phyloP scores from a whole-genome alignment of 2,113 vertebrate species.

The Limnothrissa miodon region DNA sequence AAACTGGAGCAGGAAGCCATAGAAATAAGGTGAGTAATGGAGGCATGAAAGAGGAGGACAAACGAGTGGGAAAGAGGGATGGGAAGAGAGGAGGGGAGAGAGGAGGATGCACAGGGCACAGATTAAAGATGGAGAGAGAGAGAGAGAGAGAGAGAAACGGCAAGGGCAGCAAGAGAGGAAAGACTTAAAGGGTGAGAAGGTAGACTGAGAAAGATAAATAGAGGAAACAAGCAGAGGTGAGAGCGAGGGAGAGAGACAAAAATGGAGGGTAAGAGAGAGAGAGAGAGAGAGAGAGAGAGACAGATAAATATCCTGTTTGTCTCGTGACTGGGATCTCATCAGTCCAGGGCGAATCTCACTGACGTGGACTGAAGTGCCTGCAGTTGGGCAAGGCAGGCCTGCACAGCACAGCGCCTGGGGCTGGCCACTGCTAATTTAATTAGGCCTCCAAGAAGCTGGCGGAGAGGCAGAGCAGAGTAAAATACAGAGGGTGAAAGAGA shows the following conservation, averaged over 20 bases:
- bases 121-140: not conserved
- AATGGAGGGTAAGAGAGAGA: not conserved
- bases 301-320: slow-evolving; percentile 40
- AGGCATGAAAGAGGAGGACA: not conserved
- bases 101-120: not conserved
- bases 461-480: slow-evolving; percentile 40
- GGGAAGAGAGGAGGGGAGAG: not conserved
- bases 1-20: not conserved
- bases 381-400: slow-evolving; percentile 31
- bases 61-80: not conserved
- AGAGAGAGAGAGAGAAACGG: not conserved
- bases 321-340: slow-evolving; percentile 33
- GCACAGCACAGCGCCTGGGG: slow-evolving; percentile 22
- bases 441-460: slow-evolving; percentile 40
- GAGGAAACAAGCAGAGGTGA: not conserved
- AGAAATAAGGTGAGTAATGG: not conserved
- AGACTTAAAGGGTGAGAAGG: not conserved
- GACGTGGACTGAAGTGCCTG: slow-evolving; percentile 24
- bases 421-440: slow-evolving; percentile 48
- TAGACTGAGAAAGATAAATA: not conserved
- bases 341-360: slow-evolving; percentile 28
- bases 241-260: not conserved
- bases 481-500: slow-evolving; percentile 8
- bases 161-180: not conserved
- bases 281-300: not conserved